A percentile compares a stretch with the other conserved stretches of the same genome.
Evolutionary conservation across 2,113 vertebrate genomes (phyloP).

Genomic region (Carettochelys insculpta): DNA sequence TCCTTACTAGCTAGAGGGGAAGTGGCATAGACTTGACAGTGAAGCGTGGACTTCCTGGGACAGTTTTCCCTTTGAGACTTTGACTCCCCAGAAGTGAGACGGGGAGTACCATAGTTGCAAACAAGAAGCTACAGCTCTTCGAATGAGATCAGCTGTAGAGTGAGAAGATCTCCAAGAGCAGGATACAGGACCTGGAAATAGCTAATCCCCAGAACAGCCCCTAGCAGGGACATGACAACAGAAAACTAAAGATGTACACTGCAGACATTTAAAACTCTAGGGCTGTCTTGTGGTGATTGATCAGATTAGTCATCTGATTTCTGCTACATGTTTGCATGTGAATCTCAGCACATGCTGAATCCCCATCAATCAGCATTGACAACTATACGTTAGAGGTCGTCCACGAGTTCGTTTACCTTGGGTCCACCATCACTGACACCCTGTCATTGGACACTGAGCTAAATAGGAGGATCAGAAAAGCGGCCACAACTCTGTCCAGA

Average conservation of each 20-base stretch:
- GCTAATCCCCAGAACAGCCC: background rate
- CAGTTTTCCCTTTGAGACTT: background rate
- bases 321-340: background rate
- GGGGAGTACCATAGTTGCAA: background rate
- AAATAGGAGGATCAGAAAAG: no score
- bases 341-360: background rate
- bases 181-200: background rate
- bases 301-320: background rate
- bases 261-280: background rate
- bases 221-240: background rate
- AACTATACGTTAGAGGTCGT: no score
- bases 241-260: background rate
- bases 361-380: no score
- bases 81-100: background rate
- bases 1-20: background rate
- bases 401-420: no score
- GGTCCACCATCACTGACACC: no score
- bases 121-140: background rate
- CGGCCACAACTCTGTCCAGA: no score
- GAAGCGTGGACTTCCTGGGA: background rate
- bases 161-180: background rate
- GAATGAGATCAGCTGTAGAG: background rate
- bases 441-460: no score
- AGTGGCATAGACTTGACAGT: background rate
- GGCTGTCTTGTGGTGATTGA: background rate